Evolutionary conservation across 2,888 invertebrate genomes (phyloP).

Genomic region (Drosophila rellima): DNA sequence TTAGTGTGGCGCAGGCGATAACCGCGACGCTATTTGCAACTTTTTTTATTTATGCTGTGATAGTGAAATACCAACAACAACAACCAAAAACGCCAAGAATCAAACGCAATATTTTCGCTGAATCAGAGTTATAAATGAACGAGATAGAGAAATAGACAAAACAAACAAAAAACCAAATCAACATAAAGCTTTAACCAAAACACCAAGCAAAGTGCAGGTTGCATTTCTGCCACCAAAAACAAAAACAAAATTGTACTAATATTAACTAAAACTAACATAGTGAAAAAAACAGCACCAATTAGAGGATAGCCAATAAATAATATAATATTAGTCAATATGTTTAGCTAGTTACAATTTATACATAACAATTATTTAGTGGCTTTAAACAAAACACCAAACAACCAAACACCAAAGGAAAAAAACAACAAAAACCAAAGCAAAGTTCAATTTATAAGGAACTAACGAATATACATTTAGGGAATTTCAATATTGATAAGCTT

Average conservation of each 20-base stretch:
- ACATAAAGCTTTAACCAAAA: constrained; percentile 77
- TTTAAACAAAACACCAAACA: constrained; percentile 83
- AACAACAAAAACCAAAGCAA: constrained; percentile 38
- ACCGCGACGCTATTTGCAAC: constrained; percentile 51
- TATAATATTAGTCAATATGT: constrained; percentile 64
- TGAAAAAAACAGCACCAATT: constrained; percentile 74
- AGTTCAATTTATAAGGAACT: constrained; percentile 66
- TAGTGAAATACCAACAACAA: constrained; percentile 71
- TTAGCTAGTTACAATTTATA: constrained; percentile 75
- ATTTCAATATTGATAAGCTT: constrained; percentile 67
- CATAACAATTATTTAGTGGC: constrained; percentile 76
- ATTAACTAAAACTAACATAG: constrained; percentile 49
- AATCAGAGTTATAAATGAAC: constrained; percentile 33
- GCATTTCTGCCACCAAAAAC: constrained; percentile 20
- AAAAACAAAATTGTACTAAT: constrained; percentile 25
- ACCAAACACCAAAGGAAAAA: constrained; percentile 78
- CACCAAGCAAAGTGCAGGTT: constrained; percentile 59
- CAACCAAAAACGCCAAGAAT: constrained; percentile 51
- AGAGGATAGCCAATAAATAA: constrained; percentile 57
- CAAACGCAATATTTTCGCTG: constrained; percentile 73
- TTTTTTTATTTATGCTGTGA: constrained; percentile 76
- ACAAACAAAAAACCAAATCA: constrained; percentile 53
- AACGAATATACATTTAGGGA: constrained; percentile 83
- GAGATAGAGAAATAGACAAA: constrained; percentile 42
- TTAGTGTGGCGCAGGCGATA: constrained; percentile 59